Evolutionary conservation across 2,113 vertebrate species (phyloP), one percentile per base, ranked within the genome.

Genomic region (Salvelinus namaycush): DNA sequence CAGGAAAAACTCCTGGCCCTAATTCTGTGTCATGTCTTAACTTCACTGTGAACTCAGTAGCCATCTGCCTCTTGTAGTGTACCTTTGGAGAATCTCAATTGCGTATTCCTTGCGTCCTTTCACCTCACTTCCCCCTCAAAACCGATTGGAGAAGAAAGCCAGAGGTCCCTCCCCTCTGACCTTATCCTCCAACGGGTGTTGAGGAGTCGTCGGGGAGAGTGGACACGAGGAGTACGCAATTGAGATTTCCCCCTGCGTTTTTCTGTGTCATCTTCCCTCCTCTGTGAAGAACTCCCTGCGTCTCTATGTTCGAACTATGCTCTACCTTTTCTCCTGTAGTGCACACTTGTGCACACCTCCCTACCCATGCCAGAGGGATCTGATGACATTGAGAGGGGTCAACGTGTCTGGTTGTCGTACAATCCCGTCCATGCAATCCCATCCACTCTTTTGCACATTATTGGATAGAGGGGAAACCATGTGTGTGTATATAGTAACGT

Each of bases 251-350:
- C 72, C 84, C 75, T 79, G 54, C 0, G 31, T 34, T 34, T 1
- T 24, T 76, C 73, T 76, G 77, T 86, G 84, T 79, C 86, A 64
- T 64, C n/a, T 12, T 24, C 22, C 60, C 60, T n/a, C 60, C 22
- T 4, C 31, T 57, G 54, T 57, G 13, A 57, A 14, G 18, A 9
- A 9, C 39, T 44, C 39, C 39, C 16, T 57, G 13, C 5, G 16
- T 57, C 54, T 20, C 3, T 1, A 57, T 57, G 18, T 34, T 34
- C 31, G 31, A 34, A 34, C 31, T 5, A 34, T 34, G 5, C 16
- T 57, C 13, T 14, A 16, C 54, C 13, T 6, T 6, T 14, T 14
- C 54, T 1, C 14, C 16, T 20, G 39, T 18, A 57, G 54, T 14
- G 54, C 54, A 1, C 54, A 57, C 4, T 13, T 13, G 16, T 6